Percentiles rank a stretch among this genome's conserved stretches.
phyloP scores from a whole-genome alignment of 1,140 invertebrate species.

The Chironomus striatipennis region DNA sequence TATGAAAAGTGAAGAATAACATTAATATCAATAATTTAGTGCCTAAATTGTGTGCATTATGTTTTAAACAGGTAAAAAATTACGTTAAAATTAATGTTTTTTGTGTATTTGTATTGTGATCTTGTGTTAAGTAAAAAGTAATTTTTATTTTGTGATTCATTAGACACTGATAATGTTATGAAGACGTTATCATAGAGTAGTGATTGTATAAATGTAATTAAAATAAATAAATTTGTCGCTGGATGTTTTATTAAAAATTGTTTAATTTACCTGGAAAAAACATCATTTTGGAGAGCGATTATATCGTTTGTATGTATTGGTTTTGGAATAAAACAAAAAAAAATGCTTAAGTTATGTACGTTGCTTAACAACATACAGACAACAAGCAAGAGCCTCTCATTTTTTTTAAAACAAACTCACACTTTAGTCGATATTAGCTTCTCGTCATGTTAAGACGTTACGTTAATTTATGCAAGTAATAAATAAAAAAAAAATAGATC shows the following conservation, averaged over 20 bases:
- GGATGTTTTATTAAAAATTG: no score
- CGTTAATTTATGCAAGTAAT: neutral
- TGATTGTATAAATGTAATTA: no score
- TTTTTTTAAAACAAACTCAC: neutral
- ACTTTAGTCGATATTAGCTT: neutral
- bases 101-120: neutral
- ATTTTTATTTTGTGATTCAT: no score
- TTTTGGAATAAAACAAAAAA: no score
- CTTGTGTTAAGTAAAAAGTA: neutral
- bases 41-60: neutral
- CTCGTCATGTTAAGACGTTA: neutral
- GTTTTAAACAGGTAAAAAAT: constrained; percentile 4
- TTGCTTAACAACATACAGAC: neutral
- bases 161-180: no score
- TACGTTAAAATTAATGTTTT: neutral
- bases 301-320: no score
- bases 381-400: neutral
- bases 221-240: no score
- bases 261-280: no score
- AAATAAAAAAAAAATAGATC: neutral
- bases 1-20: neutral
- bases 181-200: no score
- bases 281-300: no score
- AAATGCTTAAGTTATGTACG: no score
- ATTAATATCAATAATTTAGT: neutral